Evolutionary conservation across 2,888 invertebrate species (phyloP).

Genomic region (Macrophya alboannulata): DNA sequence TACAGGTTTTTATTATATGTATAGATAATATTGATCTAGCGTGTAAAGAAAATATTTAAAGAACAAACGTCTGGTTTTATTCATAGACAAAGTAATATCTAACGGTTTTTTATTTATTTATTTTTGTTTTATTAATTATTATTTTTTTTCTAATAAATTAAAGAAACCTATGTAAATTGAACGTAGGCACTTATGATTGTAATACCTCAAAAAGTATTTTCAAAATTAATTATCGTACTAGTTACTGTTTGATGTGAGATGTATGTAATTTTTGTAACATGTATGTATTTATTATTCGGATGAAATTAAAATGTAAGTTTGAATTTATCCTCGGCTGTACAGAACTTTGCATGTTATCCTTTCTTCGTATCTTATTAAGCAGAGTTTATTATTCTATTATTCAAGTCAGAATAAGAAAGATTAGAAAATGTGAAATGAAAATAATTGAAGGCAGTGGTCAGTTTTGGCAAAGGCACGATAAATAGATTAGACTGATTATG

Average conservation of each 20-base stretch:
- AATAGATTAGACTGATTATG: slow-evolving; percentile 58
- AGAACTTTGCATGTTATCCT: not conserved
- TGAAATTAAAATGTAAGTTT: not conserved
- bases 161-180: not conserved
- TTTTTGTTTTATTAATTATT: not conserved
- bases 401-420: not conserved
- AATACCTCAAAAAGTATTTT: slow-evolving; percentile 13
- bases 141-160: not conserved
- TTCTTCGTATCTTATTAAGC: not conserved
- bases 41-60: slow-evolving; percentile 10
- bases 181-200: slow-evolving; percentile 36
- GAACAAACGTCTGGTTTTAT: slow-evolving; percentile 18
- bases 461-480: slow-evolving; percentile 66
- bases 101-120: not conserved
- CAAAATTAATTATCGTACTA: slow-evolving; percentile 17
- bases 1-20: not conserved
- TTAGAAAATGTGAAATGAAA: slow-evolving; percentile 8
- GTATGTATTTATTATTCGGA: not conserved
- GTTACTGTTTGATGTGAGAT: slow-evolving; percentile 18
- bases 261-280: slow-evolving; percentile 3
- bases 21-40: slow-evolving; percentile 12
- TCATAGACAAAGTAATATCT: not conserved
- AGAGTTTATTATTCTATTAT: not conserved
- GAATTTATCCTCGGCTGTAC: not conserved
- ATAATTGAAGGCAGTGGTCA: slow-evolving; percentile 63